These are phyloP conservation scores for Danaus plexippus DNA, from an alignment of 1,140 invertebrate species.

Conservation along the genomic window DNA sequence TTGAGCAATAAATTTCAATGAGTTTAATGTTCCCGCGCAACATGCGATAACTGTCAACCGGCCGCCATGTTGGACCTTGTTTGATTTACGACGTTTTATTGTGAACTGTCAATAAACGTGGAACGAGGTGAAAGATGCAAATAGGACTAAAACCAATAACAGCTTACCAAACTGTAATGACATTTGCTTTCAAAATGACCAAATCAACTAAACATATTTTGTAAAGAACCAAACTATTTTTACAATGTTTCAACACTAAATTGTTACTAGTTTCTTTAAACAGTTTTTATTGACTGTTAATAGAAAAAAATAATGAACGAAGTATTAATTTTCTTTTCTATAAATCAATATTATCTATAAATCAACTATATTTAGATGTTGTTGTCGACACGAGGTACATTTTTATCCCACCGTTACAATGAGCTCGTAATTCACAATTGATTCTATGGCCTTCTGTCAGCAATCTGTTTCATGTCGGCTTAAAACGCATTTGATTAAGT, in stretches of 20 bases:
- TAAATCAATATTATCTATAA: too few species aligned
- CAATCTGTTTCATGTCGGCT: slow-evolving; percentile 17
- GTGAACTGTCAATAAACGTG: slow-evolving; percentile 52
- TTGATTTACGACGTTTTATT: slow-evolving; percentile 61
- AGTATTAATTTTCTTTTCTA: too few species aligned
- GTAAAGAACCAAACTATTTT: too few species aligned
- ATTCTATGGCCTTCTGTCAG: slow-evolving; percentile 32
- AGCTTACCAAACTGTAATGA: too few species aligned
- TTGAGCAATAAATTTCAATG: slow-evolving; percentile 69
- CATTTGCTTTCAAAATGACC: too few species aligned
- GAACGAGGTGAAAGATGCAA: slow-evolving; percentile 18
- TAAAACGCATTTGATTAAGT: slow-evolving; percentile 1
- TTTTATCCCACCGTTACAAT: too few species aligned
- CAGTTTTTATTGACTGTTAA: too few species aligned
- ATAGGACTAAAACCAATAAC: background rate
- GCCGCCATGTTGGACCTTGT: slow-evolving; percentile 55
- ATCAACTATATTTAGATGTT: too few species aligned
- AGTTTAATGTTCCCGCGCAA: slow-evolving; percentile 61
- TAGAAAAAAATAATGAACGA: too few species aligned
- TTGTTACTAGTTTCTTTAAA: background rate
- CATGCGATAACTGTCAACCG: slow-evolving; percentile 58
- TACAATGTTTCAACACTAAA: too few species aligned
- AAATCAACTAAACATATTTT: too few species aligned
- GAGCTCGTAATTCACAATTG: slow-evolving; percentile 29
- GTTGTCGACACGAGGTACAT: too few species aligned